Percentiles rank a stretch among this genome's conserved stretches.
phyloP scores from a whole-genome alignment of 2,888 invertebrate genomes.

The Gasteruption jaculator region DNA sequence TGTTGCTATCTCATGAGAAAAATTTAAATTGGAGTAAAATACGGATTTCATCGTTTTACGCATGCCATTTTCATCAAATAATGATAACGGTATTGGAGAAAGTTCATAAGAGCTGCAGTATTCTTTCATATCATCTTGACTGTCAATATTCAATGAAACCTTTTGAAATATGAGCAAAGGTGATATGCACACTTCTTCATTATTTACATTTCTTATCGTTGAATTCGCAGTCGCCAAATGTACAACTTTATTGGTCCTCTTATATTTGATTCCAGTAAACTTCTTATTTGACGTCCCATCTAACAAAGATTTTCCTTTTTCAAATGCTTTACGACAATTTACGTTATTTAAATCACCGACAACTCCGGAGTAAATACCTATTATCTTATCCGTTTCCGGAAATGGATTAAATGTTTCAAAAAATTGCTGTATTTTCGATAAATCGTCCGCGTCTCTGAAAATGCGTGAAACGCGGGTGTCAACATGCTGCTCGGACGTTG shows the following conservation, averaged over 20 bases:
- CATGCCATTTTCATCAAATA: conserved; percentile 18
- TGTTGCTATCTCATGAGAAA: conserved; percentile 12
- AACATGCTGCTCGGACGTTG: conserved; percentile 35
- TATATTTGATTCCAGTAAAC: conserved; percentile 14
- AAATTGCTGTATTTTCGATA: conserved; percentile 27
- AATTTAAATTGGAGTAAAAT: conserved; percentile 12
- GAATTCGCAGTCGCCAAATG: conserved; percentile 11
- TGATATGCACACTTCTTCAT: conserved; percentile 14
- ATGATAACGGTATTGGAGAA: conserved; percentile 11
- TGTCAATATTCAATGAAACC: conserved; percentile 9
- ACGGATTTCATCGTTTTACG: conserved; percentile 10
- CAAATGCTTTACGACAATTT: conserved; percentile 34
- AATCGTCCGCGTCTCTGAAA: conserved; percentile 32
- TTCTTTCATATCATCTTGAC: conserved; percentile 8
- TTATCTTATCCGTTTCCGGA: conserved; percentile 29
- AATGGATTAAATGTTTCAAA: conserved; percentile 34
- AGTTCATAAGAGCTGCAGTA: conserved; percentile 14
- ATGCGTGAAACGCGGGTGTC: conserved; percentile 34
- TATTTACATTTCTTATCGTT: conserved; percentile 2
- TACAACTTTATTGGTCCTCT: conserved; percentile 3
- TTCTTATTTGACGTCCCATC: conserved; percentile 12
- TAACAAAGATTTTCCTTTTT: conserved; percentile 27
- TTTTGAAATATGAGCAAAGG: conserved; percentile 13
- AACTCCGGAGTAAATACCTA: conserved; percentile 33
- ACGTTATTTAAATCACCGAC: conserved; percentile 31